Base-by-base conservation (phyloP, 2,113 vertebrate species). In the Rana temporaria region DNA sequence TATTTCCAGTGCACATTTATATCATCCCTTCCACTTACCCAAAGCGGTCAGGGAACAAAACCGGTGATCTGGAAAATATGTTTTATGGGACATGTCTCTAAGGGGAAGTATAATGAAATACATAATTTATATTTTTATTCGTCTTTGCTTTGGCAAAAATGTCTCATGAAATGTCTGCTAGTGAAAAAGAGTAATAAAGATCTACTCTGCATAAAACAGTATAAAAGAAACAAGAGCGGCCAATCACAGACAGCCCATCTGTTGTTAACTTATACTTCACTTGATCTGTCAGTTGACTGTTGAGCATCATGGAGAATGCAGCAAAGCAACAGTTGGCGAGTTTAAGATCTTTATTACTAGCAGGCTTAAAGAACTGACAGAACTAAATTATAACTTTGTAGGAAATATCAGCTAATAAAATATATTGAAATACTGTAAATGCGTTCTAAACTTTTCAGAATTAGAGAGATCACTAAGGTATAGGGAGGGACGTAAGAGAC, bases 11-110 rank as follows among this genome's bases (percentile, higher is more conserved):
- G 32, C n/a, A 60, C 48, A 73, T 66, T 74, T 56, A 82, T 66
- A 74, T 59, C 78, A 70, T 74, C 70, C 42, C 48, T 75, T 75
- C 80, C 30, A 73, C 64, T 82, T 75, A 82, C 63, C 62, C 56
- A 60, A 48, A 66, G 56, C 63, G 72, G 70, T 66, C 26, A 57
- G 80, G 62, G 80, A 74, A 74, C 30, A 56, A 66, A 75, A 66
- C 80, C 32, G 63, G 62, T 67, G 70, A 73, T 65, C 60, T 82
- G 62, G 62, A 82, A 82, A 63, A 82, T 67, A 64, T 66, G 62
- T 73, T 82, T 82, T 82, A 72, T 82, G 70, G 80, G 80, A 82
- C 80, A 67, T 66, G 80, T 74, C 80, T 82, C 80, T 5, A 22
- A 57, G 80, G 80, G 48, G 55, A 55, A 67, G 60, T 48, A 72